Evolutionary conservation across 2,797 vertebrate species (phyloP).

Genomic region (Syndactyla subalaris): DNA sequence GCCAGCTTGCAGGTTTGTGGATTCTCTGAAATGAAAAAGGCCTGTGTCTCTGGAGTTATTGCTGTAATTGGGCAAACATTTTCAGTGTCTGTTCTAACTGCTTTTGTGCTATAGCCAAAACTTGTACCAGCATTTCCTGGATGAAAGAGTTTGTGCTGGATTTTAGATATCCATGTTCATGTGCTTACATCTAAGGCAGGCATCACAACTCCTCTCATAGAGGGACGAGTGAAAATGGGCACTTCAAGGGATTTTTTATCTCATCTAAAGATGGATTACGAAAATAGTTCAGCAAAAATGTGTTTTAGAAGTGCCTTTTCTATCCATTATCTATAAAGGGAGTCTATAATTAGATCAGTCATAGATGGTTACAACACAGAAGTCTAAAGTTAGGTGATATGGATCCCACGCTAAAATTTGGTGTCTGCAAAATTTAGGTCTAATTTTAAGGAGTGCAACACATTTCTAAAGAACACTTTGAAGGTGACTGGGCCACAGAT

Average conservation of each 20-base stretch:
- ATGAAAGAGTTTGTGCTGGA: background rate
- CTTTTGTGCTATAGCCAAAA: background rate
- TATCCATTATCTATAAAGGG: background rate
- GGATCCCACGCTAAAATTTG: background rate
- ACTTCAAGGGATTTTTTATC: background rate
- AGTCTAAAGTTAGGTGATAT: background rate
- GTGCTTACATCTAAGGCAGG: background rate
- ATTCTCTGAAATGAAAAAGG: background rate
- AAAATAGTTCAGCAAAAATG: background rate
- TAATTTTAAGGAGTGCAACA: background rate
- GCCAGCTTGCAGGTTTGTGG: background rate
- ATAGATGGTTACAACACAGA: background rate
- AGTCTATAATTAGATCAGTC: slow-evolving; percentile 22
- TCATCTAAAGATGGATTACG: background rate
- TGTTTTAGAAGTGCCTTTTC: background rate
- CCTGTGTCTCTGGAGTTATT: background rate
- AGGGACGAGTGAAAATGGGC: background rate
- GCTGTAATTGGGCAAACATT: background rate
- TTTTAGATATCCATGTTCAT: background rate
- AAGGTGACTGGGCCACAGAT: background rate
- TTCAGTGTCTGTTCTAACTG: background rate
- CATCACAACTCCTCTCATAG: background rate
- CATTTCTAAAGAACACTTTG: background rate
- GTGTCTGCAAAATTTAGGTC: background rate
- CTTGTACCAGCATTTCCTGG: background rate